phyloP scores from a whole-genome alignment of 1,140 invertebrate genomes.

The Drosophila insularis region DNA sequence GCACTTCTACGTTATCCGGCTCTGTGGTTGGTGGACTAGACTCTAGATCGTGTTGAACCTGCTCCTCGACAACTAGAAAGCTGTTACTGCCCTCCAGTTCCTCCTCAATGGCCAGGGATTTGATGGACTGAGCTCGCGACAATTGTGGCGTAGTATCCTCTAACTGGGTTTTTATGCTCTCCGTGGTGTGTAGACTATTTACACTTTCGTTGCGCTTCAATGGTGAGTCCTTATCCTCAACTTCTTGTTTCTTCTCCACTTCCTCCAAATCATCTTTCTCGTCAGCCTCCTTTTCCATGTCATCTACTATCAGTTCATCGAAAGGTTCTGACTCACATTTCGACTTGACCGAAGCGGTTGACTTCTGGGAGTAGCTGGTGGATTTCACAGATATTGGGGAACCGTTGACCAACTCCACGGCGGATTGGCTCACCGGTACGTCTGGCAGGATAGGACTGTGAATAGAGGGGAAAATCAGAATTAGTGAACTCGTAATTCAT shows the following conservation, averaged over 20 bases:
- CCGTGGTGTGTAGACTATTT: constrained; percentile 68
- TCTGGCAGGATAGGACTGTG: background rate
- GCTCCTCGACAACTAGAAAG: constrained; percentile 70
- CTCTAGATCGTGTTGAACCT: constrained; percentile 49
- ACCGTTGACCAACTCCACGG: constrained; percentile 17
- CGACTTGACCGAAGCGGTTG: constrained; percentile 73
- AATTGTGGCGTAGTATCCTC: constrained; percentile 69
- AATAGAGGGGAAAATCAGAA: background rate
- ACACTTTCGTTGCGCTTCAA: constrained; percentile 63
- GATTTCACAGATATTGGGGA: constrained; percentile 67
- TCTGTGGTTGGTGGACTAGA: constrained; percentile 16
- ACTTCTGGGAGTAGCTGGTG: constrained; percentile 73
- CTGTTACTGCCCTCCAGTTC: constrained; percentile 72
- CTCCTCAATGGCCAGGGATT: constrained; percentile 73
- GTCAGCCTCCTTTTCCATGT: constrained; percentile 42
- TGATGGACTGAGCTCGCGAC: constrained; percentile 69
- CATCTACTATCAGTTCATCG: constrained; percentile 51
- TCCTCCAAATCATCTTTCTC: constrained; percentile 19
- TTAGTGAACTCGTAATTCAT: background rate
- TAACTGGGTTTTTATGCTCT: constrained; percentile 74
- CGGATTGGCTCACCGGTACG: background rate
- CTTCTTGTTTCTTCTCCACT: constrained; percentile 8
- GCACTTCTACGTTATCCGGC: background rate
- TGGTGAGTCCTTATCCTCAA: constrained; percentile 7
- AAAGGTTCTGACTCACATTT: constrained; percentile 35